Base-by-base conservation (phyloP, 2,797 vertebrate genomes). In the Enteromius thamalakanensis region DNA sequence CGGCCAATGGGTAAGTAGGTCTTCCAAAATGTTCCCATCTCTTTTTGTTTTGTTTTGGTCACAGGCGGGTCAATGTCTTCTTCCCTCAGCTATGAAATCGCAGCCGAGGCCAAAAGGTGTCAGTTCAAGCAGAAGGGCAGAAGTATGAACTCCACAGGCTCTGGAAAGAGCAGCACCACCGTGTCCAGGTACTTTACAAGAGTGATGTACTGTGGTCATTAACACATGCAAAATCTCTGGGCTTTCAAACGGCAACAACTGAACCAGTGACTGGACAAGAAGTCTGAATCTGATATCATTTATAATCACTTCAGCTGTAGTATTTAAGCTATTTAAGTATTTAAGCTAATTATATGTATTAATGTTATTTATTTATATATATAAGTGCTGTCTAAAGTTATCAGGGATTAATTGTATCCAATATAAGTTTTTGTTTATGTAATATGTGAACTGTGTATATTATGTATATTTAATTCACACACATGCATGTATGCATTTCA, bases 61-160 rank as follows among this genome's bases (percentile, higher is more conserved):
- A 45, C 51, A 37, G 42, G 9, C 65, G 19, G 55, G 10, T 84
- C 65, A 62, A 32, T 80, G 60, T 71, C 23, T 53, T 14, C 55
- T 14, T 12, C 84, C 37, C 51, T 37, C 49, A 94, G 92, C 72
- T 92, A 92, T 93, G 93, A 91, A 91, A 95, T 96, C 53, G 92
- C 91, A 89, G 97, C 96, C 11, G 94, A 96, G 92, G 96, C 97
- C 88, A 97, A 93, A 91, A 95, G 98, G 91, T 94, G 92, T 87
- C 96, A 95, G 90, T 99, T 96, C 91, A 97, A 96, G 88, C 96
- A 98, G 90, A 96, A 94, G 81, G 96, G 95, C 76, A 94, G 95
- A 94, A 99, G 97, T 93, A 98, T 99, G 97, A 99, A 98, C 93
- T 99, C 98, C 3, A 97, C 97, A 0, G 97, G 98, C 68, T 99